These are phyloP conservation scores for Xyrichtys novacula DNA, from an alignment of 2,797 vertebrate genomes.

Conservation along the genomic window DNA sequence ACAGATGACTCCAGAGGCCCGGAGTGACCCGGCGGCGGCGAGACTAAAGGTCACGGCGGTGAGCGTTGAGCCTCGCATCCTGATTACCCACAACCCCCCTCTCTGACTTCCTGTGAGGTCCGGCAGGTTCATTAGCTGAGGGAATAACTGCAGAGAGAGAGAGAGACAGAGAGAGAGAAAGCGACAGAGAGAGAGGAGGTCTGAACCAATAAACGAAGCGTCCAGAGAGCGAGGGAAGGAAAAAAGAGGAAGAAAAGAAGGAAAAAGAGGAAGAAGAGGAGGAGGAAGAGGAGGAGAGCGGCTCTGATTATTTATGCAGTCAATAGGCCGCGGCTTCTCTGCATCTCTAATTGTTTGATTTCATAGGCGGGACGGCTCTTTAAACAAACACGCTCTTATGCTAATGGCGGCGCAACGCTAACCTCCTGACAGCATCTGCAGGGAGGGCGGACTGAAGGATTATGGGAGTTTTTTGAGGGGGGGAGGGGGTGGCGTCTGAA, in stretches of 20 bases:
- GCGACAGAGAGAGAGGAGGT: constrained; percentile 22
- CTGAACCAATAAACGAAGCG: constrained; percentile 48
- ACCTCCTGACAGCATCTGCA: constrained; percentile 90
- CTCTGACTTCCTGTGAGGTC: constrained; percentile 88
- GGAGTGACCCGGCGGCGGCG: constrained; percentile 81
- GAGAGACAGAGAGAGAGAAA: constrained; percentile 1
- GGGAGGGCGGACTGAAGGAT: constrained; percentile 46
- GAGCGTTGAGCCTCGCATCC: constrained; percentile 87
- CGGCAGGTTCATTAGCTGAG: constrained; percentile 92
- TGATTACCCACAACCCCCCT: constrained; percentile 87
- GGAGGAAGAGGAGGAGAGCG: constrained; percentile 18
- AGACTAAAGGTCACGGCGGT: constrained; percentile 86
- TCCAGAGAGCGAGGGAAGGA: constrained; percentile 41
- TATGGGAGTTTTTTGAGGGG: constrained; percentile 38
- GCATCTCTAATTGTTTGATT: constrained; percentile 99
- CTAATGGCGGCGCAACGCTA: constrained; percentile 87
- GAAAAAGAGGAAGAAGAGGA: constrained; percentile 27
- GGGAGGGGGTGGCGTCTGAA: constrained; percentile 12
- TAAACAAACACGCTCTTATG: constrained; percentile 99
- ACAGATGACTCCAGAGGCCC: constrained; percentile 77
- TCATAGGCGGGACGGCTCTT: constrained; percentile 91
- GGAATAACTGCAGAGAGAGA: constrained; percentile 83
- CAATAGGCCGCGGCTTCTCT: constrained; percentile 92
- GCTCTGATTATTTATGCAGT: constrained; percentile 95
- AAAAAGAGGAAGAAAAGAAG: constrained; percentile 3